A percentile compares a stretch with the other conserved stretches of the same genome.
phyloP scores from a whole-genome alignment of 2,797 vertebrate species.

The Darevskia mixta region DNA sequence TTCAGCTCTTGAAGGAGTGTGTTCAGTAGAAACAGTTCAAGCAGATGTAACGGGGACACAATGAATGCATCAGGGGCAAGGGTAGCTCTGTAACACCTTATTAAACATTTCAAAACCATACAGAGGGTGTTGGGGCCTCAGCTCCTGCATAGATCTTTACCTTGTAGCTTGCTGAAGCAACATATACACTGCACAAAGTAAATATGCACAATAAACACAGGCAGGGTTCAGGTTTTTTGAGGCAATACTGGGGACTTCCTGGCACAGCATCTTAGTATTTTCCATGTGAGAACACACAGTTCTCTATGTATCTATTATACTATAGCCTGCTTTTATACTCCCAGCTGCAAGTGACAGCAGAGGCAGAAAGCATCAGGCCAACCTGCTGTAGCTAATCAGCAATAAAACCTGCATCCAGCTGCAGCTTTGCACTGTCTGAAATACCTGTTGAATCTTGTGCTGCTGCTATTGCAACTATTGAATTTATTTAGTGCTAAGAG shows the following conservation, averaged over 20 bases:
- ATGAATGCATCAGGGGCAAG: no score
- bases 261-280: neutral
- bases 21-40: neutral
- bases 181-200: neutral
- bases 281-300: neutral
- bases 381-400: neutral
- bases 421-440: neutral
- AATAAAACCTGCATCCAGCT: neutral
- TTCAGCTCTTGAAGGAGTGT: neutral
- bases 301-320: neutral
- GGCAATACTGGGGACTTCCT: neutral
- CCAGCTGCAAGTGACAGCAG: neutral
- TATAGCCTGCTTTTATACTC: neutral
- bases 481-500: constrained; percentile 14
- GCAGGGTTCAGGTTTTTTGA: neutral
- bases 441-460: constrained; percentile 19
- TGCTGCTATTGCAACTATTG: constrained; percentile 35
- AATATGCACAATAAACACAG: neutral
- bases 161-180: no score
- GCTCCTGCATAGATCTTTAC: neutral
- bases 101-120: neutral
- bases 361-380: neutral
- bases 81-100: no score
- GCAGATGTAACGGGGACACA: neutral
- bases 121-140: neutral